Evolutionary conservation across 2,113 vertebrate genomes (phyloP).

Genomic region (Echinops telfairi): DNA sequence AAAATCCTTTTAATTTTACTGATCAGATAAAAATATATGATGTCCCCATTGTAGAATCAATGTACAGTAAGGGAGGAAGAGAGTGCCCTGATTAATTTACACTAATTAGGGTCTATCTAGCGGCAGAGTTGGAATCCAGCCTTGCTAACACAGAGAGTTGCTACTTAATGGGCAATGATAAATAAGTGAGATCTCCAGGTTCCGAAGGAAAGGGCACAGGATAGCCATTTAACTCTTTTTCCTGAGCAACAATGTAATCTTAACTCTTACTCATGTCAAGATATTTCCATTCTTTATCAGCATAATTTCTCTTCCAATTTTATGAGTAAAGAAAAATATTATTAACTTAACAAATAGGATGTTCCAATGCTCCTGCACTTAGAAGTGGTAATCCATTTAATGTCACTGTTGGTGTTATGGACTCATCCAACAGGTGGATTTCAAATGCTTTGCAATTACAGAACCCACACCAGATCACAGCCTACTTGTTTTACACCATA

Average conservation of each 20-base stretch:
- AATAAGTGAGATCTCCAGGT: not conserved
- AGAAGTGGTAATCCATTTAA: not conserved
- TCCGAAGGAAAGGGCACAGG: not conserved
- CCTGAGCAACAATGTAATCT: not conserved
- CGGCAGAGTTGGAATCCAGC: not conserved
- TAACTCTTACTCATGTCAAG: not conserved
- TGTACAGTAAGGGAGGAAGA: not conserved
- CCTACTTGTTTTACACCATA: not conserved
- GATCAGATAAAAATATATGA: not conserved
- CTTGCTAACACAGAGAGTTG: fast-evolving
- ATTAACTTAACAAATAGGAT: not conserved
- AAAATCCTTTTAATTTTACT: not conserved
- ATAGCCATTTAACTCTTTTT: not conserved
- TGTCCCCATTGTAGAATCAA: not conserved
- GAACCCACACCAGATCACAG: not conserved
- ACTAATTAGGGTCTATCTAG: fast-evolving
- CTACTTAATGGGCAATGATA: not conserved
- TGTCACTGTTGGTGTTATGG: not conserved
- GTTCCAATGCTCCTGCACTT: not conserved
- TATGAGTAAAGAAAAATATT: not conserved
- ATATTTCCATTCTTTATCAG: conserved; percentile 22
- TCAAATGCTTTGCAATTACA: not conserved
- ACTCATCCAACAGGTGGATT: too few relatives aligned
- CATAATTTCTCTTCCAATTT: not conserved
- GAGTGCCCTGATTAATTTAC: not conserved